A percentile compares a stretch with the other conserved stretches of the same genome.
Conservation (phyloP, 2,797 vertebrate genomes). For the Acanthurus tractus region DNA sequence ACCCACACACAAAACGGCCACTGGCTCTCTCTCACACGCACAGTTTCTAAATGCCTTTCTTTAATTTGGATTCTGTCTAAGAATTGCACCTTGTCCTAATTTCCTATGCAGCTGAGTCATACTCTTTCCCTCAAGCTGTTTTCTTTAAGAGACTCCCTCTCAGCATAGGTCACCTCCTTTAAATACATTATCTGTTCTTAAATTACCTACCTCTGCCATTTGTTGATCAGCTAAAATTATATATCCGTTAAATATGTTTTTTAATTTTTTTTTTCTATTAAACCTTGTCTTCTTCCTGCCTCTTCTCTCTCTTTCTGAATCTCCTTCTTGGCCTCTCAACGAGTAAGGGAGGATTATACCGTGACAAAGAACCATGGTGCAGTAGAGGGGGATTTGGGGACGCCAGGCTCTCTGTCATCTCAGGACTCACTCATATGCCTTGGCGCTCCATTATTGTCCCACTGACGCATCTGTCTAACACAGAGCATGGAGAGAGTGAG, state of each 20-base stretch:
- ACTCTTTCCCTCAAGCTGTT: slow-evolving; percentile 54
- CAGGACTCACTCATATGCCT: slow-evolving; percentile 76
- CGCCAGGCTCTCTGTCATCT: slow-evolving; percentile 75
- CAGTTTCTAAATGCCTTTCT: slow-evolving; percentile 62
- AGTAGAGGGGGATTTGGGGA: slow-evolving; percentile 77
- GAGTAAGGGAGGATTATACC: slow-evolving; percentile 73
- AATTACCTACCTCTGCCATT: slow-evolving; percentile 26
- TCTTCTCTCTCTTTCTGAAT: slow-evolving; percentile 42
- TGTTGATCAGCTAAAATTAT: slow-evolving; percentile 42
- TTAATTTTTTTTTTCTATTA: slow-evolving; percentile 1
- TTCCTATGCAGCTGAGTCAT: slow-evolving; percentile 69
- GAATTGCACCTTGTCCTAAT: slow-evolving; percentile 72
- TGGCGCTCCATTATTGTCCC: slow-evolving; percentile 74
- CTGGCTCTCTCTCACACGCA: slow-evolving; percentile 38
- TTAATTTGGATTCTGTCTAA: slow-evolving; percentile 65
- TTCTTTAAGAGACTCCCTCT: slow-evolving; percentile 47
- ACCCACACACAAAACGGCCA: slow-evolving; percentile 54
- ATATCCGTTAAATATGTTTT: slow-evolving; percentile 34
- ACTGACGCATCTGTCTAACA: slow-evolving; percentile 69
- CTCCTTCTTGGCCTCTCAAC: slow-evolving; percentile 55
- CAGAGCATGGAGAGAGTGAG: slow-evolving; percentile 51
- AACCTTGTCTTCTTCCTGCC: slow-evolving; percentile 16
- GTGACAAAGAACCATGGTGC: slow-evolving; percentile 78
- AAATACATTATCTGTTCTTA: slow-evolving; percentile 18
- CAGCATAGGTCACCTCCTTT: slow-evolving; percentile 29